Conservation (phyloP, 2,888 invertebrate species). For the Scaptodrosophila latifasciaeformis region DNA sequence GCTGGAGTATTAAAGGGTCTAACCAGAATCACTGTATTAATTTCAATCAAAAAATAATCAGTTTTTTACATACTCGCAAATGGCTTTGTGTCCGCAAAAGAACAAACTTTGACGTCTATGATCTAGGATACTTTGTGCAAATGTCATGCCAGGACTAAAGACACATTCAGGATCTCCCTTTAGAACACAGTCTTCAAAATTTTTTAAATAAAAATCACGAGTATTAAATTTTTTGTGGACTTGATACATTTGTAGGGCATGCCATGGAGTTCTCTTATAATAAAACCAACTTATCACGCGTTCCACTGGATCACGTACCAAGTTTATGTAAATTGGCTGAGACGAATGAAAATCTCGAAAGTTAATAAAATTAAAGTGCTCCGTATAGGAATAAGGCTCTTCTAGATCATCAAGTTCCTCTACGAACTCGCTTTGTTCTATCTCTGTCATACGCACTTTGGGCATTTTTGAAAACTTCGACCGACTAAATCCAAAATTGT, state of each 20-base stretch:
- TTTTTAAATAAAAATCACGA: conserved; percentile 83
- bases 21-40: conserved; percentile 53
- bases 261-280: conserved; percentile 91
- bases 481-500: conserved; percentile 75
- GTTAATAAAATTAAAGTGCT: conserved; percentile 91
- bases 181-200: conserved; percentile 88
- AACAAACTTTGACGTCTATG: conserved; percentile 88
- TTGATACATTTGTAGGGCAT: conserved; percentile 43
- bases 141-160: conserved; percentile 83
- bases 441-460: conserved; percentile 25
- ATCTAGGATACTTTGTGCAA: conserved; percentile 86
- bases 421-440: conserved; percentile 78
- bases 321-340: conserved; percentile 89
- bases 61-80: conserved; percentile 81
- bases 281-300: conserved; percentile 93
- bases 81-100: conserved; percentile 87
- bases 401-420: conserved; percentile 84
- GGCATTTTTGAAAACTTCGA: conserved; percentile 76
- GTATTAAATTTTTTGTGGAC: conserved; percentile 34
- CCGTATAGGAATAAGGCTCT: conserved; percentile 86
- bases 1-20: conserved; percentile 88
- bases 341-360: conserved; percentile 85
- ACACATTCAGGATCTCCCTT: conserved; percentile 86
- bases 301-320: conserved; percentile 91
- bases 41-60: neutral